Conservation (phyloP, 2,797 vertebrate genomes). For the Sebastolobus alascanus region DNA sequence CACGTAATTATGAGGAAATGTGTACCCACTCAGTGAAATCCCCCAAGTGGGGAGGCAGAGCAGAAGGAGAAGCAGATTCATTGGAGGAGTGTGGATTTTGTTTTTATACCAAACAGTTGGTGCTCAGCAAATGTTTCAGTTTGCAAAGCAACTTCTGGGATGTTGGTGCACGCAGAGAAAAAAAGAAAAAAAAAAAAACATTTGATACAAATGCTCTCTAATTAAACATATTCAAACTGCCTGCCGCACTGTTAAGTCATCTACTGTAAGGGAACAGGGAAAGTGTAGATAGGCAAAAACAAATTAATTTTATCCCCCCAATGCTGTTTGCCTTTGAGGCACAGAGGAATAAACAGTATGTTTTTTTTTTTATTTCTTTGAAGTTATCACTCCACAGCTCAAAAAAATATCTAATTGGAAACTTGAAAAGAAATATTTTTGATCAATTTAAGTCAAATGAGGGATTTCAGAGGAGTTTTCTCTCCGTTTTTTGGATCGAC, state of each 20-base stretch:
- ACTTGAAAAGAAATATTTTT: conserved; percentile 69
- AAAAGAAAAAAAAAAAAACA: conserved; percentile 50
- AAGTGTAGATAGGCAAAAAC: conserved; percentile 72
- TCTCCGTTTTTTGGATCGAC: not conserved
- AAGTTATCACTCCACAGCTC: conserved; percentile 71
- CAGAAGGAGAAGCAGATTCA: conserved; percentile 53
- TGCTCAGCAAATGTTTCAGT: conserved; percentile 67
- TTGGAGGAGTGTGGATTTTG: conserved; percentile 59
- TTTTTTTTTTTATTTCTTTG: conserved; percentile 79
- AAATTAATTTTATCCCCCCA: conserved; percentile 65
- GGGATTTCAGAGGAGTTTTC: conserved; percentile 27
- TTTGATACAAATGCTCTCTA: conserved; percentile 79
- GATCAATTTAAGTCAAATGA: conserved; percentile 63
- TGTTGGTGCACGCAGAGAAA: conserved; percentile 40
- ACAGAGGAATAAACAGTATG: conserved; percentile 72
- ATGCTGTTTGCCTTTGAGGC: conserved; percentile 74
- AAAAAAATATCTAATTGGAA: conserved; percentile 73
- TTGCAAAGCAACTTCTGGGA: conserved; percentile 72
- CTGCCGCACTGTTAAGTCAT: conserved; percentile 63
- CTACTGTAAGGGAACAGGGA: conserved; percentile 59
- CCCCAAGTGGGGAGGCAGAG: conserved; percentile 55
- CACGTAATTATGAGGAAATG: conserved; percentile 76
- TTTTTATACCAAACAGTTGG: conserved; percentile 60
- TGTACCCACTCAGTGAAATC: conserved; percentile 76
- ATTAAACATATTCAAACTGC: conserved; percentile 76